Base-by-base conservation (phyloP, 2,888 invertebrate species). In the Trissolcus japonicus region DNA sequence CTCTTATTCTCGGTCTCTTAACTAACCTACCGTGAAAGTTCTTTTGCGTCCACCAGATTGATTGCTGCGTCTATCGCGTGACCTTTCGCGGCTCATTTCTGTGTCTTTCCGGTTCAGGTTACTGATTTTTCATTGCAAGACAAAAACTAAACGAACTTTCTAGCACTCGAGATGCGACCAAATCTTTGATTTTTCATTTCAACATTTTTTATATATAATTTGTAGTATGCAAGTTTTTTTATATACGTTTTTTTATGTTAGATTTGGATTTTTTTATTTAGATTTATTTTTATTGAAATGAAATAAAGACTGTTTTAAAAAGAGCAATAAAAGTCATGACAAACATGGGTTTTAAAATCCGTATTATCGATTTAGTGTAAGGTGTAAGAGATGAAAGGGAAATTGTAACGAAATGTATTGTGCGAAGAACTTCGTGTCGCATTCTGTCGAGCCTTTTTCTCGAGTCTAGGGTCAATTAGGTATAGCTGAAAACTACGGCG, bases 401-500 rank as follows among this genome's bases (percentile, higher is more conserved):
- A 35, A 35, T 35, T 35, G 35, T 35, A 57, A 41, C 41, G 56
- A 57, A 57, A 57, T 57, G 43, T 21, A 57, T 57, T 43, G 21
- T 41, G 40, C 19, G 56, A 19, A 19, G 41, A 13, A 19, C 19
- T 35, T 35, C 41, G 41, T 57, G 56, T 57, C 56, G 21, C 17
- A 17, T 57, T 19, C n/a, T 43, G 16, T 4, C 14, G 19, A 41
- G 19, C 56, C 25, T 19, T 35, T 35, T 57, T 41, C 56, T 19
- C 35, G 40, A 13, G 43, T 41, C 9, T 19, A 51, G 41, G 43
- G 56, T 19, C 56, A 41, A 57, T 55, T 55, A 55, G 55, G 41
- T 57, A 16, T 57, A 57, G 43, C 6, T n/a, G 43, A 57, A 57
- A 57, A 57, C 41, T 57, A 40, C 56, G 19, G 17, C 51, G 17